Conservation (phyloP, 2,797 vertebrate genomes). For the Acestrorhynchus altus region DNA sequence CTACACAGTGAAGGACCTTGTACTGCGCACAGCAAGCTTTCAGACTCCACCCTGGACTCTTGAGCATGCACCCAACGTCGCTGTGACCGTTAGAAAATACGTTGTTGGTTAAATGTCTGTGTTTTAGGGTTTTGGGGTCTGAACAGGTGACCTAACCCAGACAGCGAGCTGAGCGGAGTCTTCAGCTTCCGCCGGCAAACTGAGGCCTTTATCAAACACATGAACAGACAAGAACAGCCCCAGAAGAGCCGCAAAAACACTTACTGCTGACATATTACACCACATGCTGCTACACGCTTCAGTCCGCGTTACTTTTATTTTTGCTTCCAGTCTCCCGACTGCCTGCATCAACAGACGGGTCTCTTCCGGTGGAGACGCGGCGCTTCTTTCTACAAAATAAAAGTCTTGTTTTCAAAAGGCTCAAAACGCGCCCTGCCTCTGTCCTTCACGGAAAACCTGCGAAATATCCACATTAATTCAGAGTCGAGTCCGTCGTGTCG, state of each 20-base stretch:
- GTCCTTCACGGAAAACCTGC: too few relatives aligned
- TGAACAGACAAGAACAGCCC: not conserved
- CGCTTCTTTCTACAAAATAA: conserved; percentile 17
- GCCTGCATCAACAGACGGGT: conserved; percentile 4
- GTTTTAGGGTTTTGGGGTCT: too few relatives aligned
- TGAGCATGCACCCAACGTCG: too few relatives aligned
- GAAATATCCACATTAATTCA: too few relatives aligned
- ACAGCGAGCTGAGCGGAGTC: not conserved
- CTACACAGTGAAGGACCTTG: too few relatives aligned
- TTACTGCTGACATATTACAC: conserved; percentile 65
- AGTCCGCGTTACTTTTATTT: conserved; percentile 44
- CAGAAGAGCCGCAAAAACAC: not conserved
- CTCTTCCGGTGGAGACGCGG: conserved; percentile 38
- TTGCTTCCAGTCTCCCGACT: conserved; percentile 15
- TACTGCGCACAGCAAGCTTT: too few relatives aligned
- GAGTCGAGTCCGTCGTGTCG: too few relatives aligned
- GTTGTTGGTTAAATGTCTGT: too few relatives aligned
- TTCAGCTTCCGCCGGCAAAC: not conserved
- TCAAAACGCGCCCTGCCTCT: too few relatives aligned
- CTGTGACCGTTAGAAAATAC: too few relatives aligned
- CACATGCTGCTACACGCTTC: conserved; percentile 52
- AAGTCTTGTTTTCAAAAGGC: conserved; percentile 8
- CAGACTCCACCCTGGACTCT: too few relatives aligned
- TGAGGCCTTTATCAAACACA: not conserved
- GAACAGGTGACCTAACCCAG: too few relatives aligned